Conservation (phyloP, 1,140 invertebrate genomes). For the Drosophila parvula region DNA sequence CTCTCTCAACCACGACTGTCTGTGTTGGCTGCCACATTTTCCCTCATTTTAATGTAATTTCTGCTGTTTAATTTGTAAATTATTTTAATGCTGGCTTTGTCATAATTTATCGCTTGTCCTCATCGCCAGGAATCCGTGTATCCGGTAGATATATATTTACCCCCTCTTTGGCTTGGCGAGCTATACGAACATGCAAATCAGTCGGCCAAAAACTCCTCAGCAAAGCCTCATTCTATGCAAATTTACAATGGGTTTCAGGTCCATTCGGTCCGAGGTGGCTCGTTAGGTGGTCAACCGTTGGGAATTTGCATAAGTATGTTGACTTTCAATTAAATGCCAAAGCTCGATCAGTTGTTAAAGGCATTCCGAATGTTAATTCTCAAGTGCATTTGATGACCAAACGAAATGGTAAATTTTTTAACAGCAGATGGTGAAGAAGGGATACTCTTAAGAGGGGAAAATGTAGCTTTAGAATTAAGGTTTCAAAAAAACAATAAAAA, state of each 20-base stretch:
- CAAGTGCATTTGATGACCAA: conserved; percentile 68
- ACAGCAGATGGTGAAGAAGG: background rate
- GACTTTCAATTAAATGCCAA: conserved; percentile 80
- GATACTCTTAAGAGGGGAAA: background rate
- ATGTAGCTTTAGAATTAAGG: too few species aligned
- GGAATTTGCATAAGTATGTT: conserved; percentile 78
- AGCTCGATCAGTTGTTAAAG: conserved; percentile 67
- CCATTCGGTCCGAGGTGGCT: conserved; percentile 32
- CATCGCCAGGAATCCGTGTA: conserved; percentile 11
- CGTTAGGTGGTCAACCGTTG: conserved; percentile 50
- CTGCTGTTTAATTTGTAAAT: conserved; percentile 78
- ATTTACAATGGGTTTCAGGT: conserved; percentile 22
- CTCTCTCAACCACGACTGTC: background rate
- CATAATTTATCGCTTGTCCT: conserved; percentile 58
- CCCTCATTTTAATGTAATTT: conserved; percentile 79
- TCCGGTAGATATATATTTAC: conserved; percentile 24
- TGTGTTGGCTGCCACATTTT: conserved; percentile 48
- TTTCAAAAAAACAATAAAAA: too few species aligned
- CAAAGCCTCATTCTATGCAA: conserved; percentile 72
- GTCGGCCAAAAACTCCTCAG: conserved; percentile 12
- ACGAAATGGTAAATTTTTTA: background rate
- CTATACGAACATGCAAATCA: conserved; percentile 63
- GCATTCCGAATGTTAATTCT: conserved; percentile 82
- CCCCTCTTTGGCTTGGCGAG: background rate
- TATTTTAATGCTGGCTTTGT: conserved; percentile 63